These are phyloP conservation scores for Drosophila helvetica DNA, from an alignment of 2,888 invertebrate species.

Conservation along the genomic window DNA sequence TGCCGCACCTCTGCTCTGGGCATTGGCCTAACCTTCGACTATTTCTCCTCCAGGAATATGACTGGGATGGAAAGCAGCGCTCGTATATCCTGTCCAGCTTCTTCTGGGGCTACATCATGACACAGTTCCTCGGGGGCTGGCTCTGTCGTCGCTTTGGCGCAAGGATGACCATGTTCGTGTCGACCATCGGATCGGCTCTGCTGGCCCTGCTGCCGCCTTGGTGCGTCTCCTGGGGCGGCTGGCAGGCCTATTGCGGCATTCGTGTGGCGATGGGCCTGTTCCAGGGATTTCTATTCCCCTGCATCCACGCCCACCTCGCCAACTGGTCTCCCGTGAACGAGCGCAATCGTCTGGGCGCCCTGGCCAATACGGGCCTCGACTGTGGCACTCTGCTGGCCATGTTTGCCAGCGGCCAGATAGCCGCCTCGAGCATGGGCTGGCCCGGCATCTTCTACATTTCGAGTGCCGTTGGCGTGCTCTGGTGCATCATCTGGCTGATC, in stretches of 20 bases:
- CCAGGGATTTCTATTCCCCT: slow-evolving; percentile 88
- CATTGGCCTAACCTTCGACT: neutral
- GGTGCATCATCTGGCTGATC: slow-evolving; percentile 86
- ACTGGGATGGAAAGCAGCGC: slow-evolving; percentile 85
- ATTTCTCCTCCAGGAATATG: slow-evolving; percentile 68
- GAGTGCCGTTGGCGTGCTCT: slow-evolving; percentile 85
- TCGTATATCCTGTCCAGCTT: slow-evolving; percentile 89
- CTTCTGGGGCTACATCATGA: slow-evolving; percentile 90
- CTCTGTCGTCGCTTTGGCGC: slow-evolving; percentile 90
- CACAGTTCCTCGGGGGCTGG: slow-evolving; percentile 87
- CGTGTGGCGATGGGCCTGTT: slow-evolving; percentile 88
- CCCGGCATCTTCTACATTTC: slow-evolving; percentile 88
- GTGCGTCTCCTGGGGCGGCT: slow-evolving; percentile 87
- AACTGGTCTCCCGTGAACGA: slow-evolving; percentile 88
- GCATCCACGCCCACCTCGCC: slow-evolving; percentile 87
- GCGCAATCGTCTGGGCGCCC: slow-evolving; percentile 86
- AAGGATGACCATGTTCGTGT: slow-evolving; percentile 86
- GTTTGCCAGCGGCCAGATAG: slow-evolving; percentile 87
- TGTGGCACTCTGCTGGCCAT: slow-evolving; percentile 88
- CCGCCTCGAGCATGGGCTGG: slow-evolving; percentile 87
- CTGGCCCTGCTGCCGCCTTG: slow-evolving; percentile 88
- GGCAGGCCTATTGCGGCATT: slow-evolving; percentile 86
- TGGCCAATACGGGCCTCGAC: slow-evolving; percentile 86
- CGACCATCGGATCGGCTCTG: slow-evolving; percentile 87
- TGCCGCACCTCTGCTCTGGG: neutral